These are phyloP conservation scores for Platycheirus albimanus DNA, from an alignment of 2,888 invertebrate species.

Conservation along the genomic window DNA sequence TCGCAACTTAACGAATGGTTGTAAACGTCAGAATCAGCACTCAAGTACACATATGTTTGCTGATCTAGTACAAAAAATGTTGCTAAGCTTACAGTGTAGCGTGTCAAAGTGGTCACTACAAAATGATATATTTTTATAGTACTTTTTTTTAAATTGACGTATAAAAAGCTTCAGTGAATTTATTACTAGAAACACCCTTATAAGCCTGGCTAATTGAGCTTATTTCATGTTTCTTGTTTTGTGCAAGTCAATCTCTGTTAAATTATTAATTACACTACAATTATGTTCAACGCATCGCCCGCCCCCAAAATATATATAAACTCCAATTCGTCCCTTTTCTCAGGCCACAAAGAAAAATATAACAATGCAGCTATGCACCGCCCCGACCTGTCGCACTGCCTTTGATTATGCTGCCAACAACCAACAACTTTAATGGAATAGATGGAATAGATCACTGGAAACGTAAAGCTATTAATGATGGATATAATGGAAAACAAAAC, in stretches of 20 bases:
- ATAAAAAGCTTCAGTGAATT: too few species aligned
- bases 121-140: too few species aligned
- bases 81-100: too few species aligned
- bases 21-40: too few species aligned
- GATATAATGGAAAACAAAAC: constrained; percentile 71
- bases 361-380: constrained; percentile 3
- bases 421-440: not conserved
- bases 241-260: not conserved
- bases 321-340: constrained; percentile 39
- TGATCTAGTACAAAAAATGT: too few species aligned
- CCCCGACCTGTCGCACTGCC: constrained; percentile 18
- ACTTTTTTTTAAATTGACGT: too few species aligned
- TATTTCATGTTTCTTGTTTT: too few species aligned
- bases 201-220: too few species aligned
- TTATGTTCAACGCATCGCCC: constrained; percentile 53
- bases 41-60: too few species aligned
- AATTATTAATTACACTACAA: constrained; percentile 68
- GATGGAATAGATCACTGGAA: constrained; percentile 67
- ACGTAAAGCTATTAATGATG: constrained; percentile 69
- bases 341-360: constrained; percentile 24
- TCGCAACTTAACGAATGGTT: too few species aligned
- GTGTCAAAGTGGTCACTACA: too few species aligned
- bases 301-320: constrained; percentile 38
- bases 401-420: constrained; percentile 39
- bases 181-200: too few species aligned